Evolutionary conservation across 2,113 vertebrate genomes (phyloP).

Genomic region (Guaruba guarouba): DNA sequence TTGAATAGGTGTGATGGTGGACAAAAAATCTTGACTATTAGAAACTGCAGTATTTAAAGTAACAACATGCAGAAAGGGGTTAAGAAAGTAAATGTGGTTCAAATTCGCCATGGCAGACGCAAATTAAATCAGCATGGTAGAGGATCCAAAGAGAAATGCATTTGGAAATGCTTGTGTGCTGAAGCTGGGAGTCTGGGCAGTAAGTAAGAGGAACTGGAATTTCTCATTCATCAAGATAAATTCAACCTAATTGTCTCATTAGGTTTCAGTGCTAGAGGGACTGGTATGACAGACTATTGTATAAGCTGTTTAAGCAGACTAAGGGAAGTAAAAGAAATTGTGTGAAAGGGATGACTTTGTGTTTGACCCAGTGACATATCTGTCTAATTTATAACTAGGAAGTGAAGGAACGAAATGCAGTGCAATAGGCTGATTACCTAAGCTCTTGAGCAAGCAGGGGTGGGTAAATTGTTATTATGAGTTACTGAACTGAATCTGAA

Average conservation of each 20-base stretch:
- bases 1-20: neutral
- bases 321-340: neutral
- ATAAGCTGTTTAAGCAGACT: neutral
- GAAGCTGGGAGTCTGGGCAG: neutral
- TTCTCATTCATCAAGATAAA: constrained; percentile 12
- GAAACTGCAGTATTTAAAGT: neutral
- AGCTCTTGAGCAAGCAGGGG: neutral
- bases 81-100: constrained; percentile 24
- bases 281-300: neutral
- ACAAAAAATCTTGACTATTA: neutral
- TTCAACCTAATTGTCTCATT: neutral
- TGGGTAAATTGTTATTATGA: neutral
- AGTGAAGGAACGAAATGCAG: neutral
- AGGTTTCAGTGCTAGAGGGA: neutral
- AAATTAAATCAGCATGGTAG: neutral
- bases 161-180: neutral
- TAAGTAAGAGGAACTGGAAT: neutral
- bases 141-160: neutral
- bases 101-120: neutral
- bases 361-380: neutral
- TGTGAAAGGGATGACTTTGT: neutral
- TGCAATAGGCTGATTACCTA: neutral
- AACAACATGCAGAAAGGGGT: neutral
- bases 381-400: neutral
- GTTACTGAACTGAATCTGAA: neutral